phyloP scores from a whole-genome alignment of 2,888 invertebrate species.

The Uropetala carovei region DNA sequence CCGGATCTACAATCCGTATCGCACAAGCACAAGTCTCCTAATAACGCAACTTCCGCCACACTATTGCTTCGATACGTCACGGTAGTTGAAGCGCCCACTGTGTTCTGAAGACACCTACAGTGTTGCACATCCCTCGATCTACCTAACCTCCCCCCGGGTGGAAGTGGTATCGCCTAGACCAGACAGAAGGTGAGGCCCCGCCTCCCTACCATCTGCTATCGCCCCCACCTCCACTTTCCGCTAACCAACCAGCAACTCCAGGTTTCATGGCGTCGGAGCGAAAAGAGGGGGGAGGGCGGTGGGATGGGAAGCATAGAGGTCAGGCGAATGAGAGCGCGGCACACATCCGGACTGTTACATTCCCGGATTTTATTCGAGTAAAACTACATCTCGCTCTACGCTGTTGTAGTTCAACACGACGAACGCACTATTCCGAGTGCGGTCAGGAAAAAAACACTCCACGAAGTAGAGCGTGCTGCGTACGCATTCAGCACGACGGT shows the following conservation, averaged over 20 bases:
- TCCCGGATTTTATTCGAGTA: not conserved
- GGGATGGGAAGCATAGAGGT: conserved; percentile 41
- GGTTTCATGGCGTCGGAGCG: conserved; percentile 52
- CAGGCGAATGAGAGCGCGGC: conserved; percentile 48
- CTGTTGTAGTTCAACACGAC: not conserved
- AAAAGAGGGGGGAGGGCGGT: not conserved
- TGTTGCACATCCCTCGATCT: conserved; percentile 14
- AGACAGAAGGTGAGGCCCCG: conserved; percentile 62
- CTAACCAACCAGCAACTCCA: conserved; percentile 64
- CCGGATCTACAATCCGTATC: not conserved
- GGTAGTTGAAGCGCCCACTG: conserved; percentile 33
- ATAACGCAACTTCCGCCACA: not conserved
- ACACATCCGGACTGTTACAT: conserved; percentile 47
- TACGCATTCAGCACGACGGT: no score
- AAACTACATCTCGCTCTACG: not conserved
- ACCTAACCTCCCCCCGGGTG: conserved; percentile 37
- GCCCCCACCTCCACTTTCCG: conserved; percentile 43
- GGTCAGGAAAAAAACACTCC: no score
- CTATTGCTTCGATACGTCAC: conserved; percentile 18
- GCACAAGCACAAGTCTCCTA: not conserved
- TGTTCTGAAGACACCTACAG: conserved; percentile 23
- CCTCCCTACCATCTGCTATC: conserved; percentile 62
- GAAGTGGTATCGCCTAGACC: conserved; percentile 62
- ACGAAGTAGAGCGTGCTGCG: no score
- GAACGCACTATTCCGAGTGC: no score